Conservation (phyloP, 2,113 vertebrate genomes). For the Cettia cetti region DNA sequence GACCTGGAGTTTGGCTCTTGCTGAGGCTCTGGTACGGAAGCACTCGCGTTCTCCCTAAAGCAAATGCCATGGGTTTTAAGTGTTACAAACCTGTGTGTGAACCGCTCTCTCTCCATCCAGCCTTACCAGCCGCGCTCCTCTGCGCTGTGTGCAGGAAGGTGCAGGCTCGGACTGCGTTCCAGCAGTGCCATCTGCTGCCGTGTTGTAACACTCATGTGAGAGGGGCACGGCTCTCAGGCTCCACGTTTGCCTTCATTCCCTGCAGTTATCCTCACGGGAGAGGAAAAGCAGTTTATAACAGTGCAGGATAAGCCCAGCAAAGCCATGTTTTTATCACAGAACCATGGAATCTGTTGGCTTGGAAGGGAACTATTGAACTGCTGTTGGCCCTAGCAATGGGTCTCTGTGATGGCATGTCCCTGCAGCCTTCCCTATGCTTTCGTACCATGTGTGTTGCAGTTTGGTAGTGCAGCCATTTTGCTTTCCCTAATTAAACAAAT, state of each 20-base stretch:
- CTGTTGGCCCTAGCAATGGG: neutral
- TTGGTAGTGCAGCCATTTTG: neutral
- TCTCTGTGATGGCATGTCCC: neutral
- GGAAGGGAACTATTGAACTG: neutral
- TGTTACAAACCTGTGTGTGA: neutral
- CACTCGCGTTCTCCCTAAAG: fast-evolving
- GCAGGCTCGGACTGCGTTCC: neutral
- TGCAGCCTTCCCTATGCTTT: neutral
- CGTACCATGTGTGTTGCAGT: fast-evolving
- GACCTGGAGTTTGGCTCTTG: neutral
- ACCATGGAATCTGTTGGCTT: neutral
- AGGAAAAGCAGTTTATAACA: neutral
- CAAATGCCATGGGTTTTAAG: neutral
- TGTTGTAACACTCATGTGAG: fast-evolving
- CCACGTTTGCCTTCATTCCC: fast-evolving
- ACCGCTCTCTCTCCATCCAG: fast-evolving
- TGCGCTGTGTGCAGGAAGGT: fast-evolving
- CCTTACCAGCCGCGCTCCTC: neutral
- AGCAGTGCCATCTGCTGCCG: slow-evolving; percentile 12
- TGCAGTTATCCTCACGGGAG: neutral
- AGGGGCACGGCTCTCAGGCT: neutral
- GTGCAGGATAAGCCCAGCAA: neutral
- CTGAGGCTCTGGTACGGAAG: neutral
- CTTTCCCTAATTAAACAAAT: neutral
- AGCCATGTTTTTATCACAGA: neutral